Conservation (phyloP, 2,888 invertebrate genomes). For the Dorcus hopei region DNA sequence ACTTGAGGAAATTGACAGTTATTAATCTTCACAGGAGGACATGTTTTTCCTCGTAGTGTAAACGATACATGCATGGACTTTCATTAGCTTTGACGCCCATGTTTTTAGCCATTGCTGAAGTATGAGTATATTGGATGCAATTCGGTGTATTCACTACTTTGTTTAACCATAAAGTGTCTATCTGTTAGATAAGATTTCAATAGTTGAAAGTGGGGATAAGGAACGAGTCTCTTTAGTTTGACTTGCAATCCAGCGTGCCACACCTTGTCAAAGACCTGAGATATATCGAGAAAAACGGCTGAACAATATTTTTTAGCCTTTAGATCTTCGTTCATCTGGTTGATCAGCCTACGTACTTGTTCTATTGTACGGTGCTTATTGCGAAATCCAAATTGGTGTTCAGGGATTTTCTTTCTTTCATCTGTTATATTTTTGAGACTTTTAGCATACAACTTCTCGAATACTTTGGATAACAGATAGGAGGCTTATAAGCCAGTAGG, state of each 20-base stretch:
- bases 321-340: neutral
- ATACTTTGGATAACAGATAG: conserved; percentile 25
- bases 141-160: neutral
- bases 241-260: neutral
- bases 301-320: no score
- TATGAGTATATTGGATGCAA: neutral
- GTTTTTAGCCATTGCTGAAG: neutral
- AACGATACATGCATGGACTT: neutral
- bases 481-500: conserved; percentile 24
- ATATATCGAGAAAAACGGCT: no score
- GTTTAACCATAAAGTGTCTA: neutral
- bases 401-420: no score
- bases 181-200: neutral
- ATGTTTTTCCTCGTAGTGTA: neutral
- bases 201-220: neutral
- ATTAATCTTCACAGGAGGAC: neutral
- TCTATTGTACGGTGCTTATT: no score
- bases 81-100: neutral
- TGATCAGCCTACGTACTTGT: no score
- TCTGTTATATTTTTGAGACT: neutral
- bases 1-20: no score
- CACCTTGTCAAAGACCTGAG: neutral
- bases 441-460: conserved; percentile 18
- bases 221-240: neutral
- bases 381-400: no score